Percentiles rank a stretch among this genome's conserved stretches.
Conservation (phyloP, 2,113 vertebrate species). For the Anhinga anhinga region DNA sequence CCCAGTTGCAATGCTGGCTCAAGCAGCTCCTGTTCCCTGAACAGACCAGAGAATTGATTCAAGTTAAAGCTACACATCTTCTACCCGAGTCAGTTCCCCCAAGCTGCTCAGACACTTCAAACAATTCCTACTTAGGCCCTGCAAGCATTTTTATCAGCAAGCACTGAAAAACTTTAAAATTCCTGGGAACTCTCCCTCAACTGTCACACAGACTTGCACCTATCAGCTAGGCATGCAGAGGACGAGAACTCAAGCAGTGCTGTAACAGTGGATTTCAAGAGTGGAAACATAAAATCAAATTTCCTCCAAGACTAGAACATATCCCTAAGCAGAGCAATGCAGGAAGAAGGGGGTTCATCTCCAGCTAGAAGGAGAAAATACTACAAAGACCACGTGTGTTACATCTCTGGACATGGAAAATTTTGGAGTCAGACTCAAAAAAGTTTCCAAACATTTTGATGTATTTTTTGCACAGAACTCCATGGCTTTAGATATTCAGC, state of each 20-base stretch:
- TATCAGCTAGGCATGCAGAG: background rate
- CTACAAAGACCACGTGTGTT: background rate
- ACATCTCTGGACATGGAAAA: background rate
- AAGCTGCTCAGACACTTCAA: background rate
- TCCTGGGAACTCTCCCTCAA: background rate
- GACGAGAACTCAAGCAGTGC: background rate
- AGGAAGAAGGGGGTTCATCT: background rate
- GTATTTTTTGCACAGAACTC: background rate
- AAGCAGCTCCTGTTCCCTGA: background rate
- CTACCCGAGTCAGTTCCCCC: background rate
- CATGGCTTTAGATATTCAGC: background rate
- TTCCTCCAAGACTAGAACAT: background rate
- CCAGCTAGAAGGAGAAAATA: background rate
- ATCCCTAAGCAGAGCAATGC: background rate
- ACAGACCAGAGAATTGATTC: background rate
- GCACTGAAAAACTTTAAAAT: background rate
- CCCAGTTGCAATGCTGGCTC: background rate
- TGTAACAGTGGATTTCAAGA: background rate
- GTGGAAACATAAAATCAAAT: background rate
- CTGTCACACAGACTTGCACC: background rate
- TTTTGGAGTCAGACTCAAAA: background rate
- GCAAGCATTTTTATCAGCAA: background rate
- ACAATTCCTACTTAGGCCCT: background rate
- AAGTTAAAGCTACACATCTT: background rate
- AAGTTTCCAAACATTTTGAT: background rate